A percentile compares a stretch with the other conserved stretches of the same genome.
These are phyloP conservation scores for Hypena proboscidalis DNA, from an alignment of 2,888 invertebrate species.

Conservation along the genomic window DNA sequence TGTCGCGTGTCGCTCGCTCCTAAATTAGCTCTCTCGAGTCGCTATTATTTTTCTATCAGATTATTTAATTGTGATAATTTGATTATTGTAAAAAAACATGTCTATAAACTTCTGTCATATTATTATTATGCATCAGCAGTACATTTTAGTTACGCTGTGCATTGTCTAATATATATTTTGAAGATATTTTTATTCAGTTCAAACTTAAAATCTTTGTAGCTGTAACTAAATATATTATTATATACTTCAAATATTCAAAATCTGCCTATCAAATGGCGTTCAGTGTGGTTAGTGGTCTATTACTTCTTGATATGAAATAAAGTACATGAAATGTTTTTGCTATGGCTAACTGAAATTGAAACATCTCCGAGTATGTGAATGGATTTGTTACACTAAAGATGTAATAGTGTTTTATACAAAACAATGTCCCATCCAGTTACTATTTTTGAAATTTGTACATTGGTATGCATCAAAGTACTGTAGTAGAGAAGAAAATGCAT, in stretches of 20 bases:
- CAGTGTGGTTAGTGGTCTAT: slow-evolving; percentile 10
- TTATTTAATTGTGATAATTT: slow-evolving; percentile 24
- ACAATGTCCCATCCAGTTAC: slow-evolving; percentile 15
- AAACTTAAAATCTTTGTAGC: slow-evolving; percentile 12
- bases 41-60: slow-evolving; percentile 28
- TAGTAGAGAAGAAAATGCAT: slow-evolving; percentile 18
- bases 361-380: not conserved
- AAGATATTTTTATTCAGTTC: slow-evolving; percentile 8
- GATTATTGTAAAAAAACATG: slow-evolving; percentile 13
- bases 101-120: slow-evolving; percentile 4
- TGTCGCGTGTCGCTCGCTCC: slow-evolving; percentile 66
- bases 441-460: not conserved
- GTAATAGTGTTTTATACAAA: slow-evolving; percentile 4
- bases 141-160: slow-evolving; percentile 6
- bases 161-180: slow-evolving; percentile 12
- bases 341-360: slow-evolving; percentile 4
- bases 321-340: slow-evolving; percentile 8
- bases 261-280: slow-evolving; percentile 1
- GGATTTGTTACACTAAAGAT: slow-evolving; percentile 1
- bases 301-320: slow-evolving; percentile 3
- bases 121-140: slow-evolving; percentile 5
- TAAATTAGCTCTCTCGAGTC: slow-evolving; percentile 45
- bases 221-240: slow-evolving; percentile 6
- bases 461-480: slow-evolving; percentile 12
- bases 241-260: slow-evolving; percentile 19